Evolutionary conservation across 2,113 vertebrate genomes (phyloP).

Genomic region (Cryptotis parvus): DNA sequence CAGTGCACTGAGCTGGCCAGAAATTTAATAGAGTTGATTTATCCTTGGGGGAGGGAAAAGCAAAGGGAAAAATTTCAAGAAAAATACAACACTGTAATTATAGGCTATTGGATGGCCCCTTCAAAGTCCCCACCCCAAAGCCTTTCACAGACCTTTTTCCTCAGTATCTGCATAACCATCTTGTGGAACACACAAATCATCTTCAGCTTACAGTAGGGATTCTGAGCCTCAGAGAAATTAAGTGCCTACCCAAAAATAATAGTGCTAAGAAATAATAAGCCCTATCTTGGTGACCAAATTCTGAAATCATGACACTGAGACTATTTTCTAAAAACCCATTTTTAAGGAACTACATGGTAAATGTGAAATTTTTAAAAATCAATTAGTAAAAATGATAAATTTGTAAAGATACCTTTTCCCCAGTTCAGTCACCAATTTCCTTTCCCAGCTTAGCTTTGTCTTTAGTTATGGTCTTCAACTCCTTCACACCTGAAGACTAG

Average conservation of each 20-base stretch:
- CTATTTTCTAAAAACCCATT: neutral
- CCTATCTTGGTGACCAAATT: neutral
- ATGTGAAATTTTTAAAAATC: neutral
- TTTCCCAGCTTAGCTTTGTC: neutral
- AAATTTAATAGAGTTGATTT: neutral
- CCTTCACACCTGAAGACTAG: too few relatives aligned
- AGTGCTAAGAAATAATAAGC: neutral
- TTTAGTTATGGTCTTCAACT: neutral
- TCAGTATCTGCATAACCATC: neutral
- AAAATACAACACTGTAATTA: neutral
- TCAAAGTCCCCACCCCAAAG: neutral
- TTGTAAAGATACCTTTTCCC: conserved; percentile 19
- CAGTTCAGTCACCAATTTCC: neutral
- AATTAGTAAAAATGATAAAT: neutral
- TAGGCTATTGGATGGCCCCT: neutral
- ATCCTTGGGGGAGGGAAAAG: neutral
- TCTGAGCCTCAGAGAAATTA: neutral
- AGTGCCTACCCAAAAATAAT: neutral
- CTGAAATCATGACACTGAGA: neutral
- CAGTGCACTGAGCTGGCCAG: neutral
- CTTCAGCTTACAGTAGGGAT: conserved; percentile 30
- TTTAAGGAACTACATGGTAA: conserved; percentile 6
- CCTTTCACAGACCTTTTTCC: neutral
- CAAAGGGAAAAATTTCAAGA: neutral
- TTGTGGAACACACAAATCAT: neutral